These are phyloP conservation scores for Cheilosia grossa DNA, from an alignment of 2,888 invertebrate genomes.

Conservation along the genomic window DNA sequence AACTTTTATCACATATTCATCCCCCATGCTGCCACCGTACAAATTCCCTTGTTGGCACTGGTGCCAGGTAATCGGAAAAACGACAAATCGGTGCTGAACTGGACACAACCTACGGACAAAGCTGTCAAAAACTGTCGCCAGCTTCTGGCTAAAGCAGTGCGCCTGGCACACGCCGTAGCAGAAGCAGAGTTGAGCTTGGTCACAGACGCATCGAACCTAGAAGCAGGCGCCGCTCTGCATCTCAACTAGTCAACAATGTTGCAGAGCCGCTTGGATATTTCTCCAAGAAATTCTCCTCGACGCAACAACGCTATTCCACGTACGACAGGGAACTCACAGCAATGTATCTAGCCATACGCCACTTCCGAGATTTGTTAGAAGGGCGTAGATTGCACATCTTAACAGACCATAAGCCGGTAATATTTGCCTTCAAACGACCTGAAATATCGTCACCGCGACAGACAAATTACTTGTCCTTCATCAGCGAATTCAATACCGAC, in stretches of 20 bases:
- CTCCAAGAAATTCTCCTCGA: slow-evolving; percentile 19
- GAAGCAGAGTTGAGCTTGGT: slow-evolving; percentile 33
- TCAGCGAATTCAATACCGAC: slow-evolving; percentile 20
- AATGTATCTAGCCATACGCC: slow-evolving; percentile 13
- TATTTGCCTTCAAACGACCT: slow-evolving; percentile 26
- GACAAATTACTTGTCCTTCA: slow-evolving; percentile 28
- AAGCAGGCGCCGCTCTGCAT: slow-evolving; percentile 18
- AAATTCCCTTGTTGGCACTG: slow-evolving; percentile 22
- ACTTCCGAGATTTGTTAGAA: slow-evolving; percentile 35
- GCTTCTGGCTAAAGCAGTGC: slow-evolving; percentile 13
- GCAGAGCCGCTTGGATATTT: slow-evolving; percentile 8
- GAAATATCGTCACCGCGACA: slow-evolving; percentile 34
- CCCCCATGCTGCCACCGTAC: slow-evolving; percentile 15
- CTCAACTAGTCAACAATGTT: slow-evolving; percentile 32
- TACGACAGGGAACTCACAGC: slow-evolving; percentile 25
- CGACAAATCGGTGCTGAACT: slow-evolving; percentile 19
- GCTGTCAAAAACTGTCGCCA: slow-evolving; percentile 18
- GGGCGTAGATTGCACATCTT: slow-evolving; percentile 27
- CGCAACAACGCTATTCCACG: background rate
- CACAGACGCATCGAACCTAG: slow-evolving; percentile 39
- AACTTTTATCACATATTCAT: slow-evolving; percentile 42
- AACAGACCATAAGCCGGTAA: slow-evolving; percentile 36
- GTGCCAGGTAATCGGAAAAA: slow-evolving; percentile 24
- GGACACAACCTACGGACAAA: slow-evolving; percentile 4
- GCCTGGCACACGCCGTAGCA: slow-evolving; percentile 15